phyloP scores from a whole-genome alignment of 2,797 vertebrate genomes.

The Enoplosus armatus region DNA sequence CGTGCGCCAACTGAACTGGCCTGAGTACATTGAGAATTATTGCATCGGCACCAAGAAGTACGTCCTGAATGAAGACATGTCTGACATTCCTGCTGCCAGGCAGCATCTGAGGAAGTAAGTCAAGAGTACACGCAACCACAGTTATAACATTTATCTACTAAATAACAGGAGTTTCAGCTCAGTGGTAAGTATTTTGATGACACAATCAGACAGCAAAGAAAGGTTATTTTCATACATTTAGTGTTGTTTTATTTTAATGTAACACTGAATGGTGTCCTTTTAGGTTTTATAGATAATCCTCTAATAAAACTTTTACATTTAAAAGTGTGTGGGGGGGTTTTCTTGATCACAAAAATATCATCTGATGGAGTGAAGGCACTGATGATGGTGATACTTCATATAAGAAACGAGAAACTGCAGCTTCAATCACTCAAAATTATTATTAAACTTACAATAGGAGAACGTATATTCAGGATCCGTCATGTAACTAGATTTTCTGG shows the following conservation, averaged over 20 bases:
- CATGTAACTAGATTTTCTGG: not conserved
- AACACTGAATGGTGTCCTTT: not conserved
- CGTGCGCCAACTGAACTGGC: conserved; percentile 96
- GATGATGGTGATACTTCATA: not conserved
- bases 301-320: too few species aligned
- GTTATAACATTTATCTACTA: too few species aligned
- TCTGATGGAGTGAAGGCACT: not conserved
- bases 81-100: conserved; percentile 92
- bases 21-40: conserved; percentile 96
- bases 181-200: not conserved
- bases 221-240: not conserved
- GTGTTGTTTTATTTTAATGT: conserved; percentile 2
- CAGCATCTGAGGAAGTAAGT: conserved; percentile 94
- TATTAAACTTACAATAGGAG: not conserved
- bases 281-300: not conserved
- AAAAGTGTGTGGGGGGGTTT: too few species aligned
- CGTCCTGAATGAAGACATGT: conserved; percentile 97
- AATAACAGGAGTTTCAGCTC: not conserved
- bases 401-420: not conserved
- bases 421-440: not conserved
- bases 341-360: not conserved
- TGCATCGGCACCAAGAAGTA: conserved; percentile 97
- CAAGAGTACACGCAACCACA: not conserved
- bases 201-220: not conserved
- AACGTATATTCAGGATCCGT: not conserved